Conservation (phyloP, 1,140 invertebrate genomes). For the Drosophila kanapiae region DNA sequence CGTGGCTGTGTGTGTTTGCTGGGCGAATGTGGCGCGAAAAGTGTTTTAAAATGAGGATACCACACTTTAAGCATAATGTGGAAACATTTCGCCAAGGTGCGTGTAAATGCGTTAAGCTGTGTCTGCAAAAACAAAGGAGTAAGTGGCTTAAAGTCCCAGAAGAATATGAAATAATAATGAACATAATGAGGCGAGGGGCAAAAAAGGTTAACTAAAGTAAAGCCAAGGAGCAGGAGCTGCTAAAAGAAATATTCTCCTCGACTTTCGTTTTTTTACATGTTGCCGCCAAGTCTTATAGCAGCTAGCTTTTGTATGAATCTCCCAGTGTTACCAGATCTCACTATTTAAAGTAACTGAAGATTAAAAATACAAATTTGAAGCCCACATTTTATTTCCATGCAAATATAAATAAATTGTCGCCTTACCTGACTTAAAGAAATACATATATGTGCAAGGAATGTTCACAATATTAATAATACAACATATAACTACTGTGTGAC, state of each 20-base stretch:
- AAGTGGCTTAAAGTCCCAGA: not conserved
- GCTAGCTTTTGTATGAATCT: not conserved
- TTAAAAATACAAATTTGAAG: not conserved
- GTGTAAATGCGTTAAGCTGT: conserved; percentile 11
- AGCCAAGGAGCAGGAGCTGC: not conserved
- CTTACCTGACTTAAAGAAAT: not conserved
- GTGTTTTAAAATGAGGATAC: conserved; percentile 44
- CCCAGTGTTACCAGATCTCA: not conserved
- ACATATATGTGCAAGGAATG: not conserved
- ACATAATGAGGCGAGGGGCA: conserved; percentile 11
- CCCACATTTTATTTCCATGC: not conserved
- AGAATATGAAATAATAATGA: conserved; percentile 25
- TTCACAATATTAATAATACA: not conserved
- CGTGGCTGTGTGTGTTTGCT: conserved; percentile 16
- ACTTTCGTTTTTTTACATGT: too few species aligned
- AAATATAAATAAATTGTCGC: not conserved
- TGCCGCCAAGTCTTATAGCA: conserved; percentile 14
- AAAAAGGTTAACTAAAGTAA: not conserved
- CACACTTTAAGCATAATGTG: conserved; percentile 35
- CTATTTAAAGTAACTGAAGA: not conserved
- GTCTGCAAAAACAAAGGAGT: conserved; percentile 4
- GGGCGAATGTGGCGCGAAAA: conserved; percentile 30
- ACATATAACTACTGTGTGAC: not conserved
- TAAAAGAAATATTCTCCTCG: too few species aligned
- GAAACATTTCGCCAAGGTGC: conserved; percentile 8